These are phyloP conservation scores for Panulirus ornatus DNA, from an alignment of 1,140 invertebrate genomes.

Conservation along the genomic window DNA sequence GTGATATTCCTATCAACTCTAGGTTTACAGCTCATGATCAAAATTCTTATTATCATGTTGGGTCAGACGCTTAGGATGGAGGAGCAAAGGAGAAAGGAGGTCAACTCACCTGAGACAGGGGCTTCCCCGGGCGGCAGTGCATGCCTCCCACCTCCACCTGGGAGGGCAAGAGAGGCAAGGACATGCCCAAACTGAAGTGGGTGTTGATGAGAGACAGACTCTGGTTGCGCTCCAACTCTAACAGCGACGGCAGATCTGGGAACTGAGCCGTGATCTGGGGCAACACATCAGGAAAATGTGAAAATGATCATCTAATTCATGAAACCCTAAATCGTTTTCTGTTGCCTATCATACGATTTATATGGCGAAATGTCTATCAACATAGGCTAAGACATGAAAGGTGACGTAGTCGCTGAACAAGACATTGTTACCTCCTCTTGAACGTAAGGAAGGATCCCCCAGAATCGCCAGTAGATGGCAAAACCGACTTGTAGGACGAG, in stretches of 20 bases:
- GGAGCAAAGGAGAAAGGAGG: no score
- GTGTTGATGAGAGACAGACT: slow-evolving; percentile 53
- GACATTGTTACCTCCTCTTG: background rate
- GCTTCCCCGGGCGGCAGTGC: slow-evolving; percentile 55
- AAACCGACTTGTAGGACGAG: background rate
- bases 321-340: background rate
- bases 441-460: background rate
- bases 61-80: no score
- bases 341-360: background rate
- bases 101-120: slow-evolving; percentile 17
- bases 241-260: slow-evolving; percentile 27
- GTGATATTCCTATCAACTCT: no score
- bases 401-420: background rate
- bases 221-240: slow-evolving; percentile 52
- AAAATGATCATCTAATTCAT: background rate
- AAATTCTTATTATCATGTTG: no score
- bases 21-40: no score
- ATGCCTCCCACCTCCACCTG: slow-evolving; percentile 48
- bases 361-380: background rate
- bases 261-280: slow-evolving; percentile 26
- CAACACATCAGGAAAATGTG: background rate
- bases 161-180: slow-evolving; percentile 25
- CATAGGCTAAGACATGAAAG: no score
- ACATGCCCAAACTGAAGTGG: slow-evolving; percentile 19
- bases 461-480: background rate